phyloP scores from a whole-genome alignment of 2,888 invertebrate species.

The Aspidapion aeneum region DNA sequence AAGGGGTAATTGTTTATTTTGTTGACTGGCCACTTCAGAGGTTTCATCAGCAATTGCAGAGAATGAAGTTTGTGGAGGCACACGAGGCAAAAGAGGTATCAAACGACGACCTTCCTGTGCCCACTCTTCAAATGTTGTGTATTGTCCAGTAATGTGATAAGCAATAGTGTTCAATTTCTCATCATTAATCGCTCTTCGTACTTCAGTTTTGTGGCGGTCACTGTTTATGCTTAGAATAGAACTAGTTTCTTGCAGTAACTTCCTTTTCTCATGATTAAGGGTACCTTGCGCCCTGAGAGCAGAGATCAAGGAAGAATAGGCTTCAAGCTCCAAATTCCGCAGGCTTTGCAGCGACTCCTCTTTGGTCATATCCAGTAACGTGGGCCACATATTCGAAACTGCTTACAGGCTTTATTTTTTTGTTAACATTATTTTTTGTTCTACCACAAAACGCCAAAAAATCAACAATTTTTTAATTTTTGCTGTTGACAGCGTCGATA shows the following conservation, averaged over 20 bases:
- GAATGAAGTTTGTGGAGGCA: conserved; percentile 82
- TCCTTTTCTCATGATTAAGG: conserved; percentile 78
- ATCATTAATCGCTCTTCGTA: conserved; percentile 88
- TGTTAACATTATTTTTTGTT: conserved; percentile 1
- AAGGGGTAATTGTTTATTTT: conserved; percentile 57
- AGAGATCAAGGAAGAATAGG: conserved; percentile 85
- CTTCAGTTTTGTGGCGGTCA: conserved; percentile 90
- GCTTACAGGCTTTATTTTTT: not conserved
- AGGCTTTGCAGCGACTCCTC: conserved; percentile 88
- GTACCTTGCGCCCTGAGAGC: conserved; percentile 91
- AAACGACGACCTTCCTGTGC: conserved; percentile 81
- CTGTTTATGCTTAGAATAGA: conserved; percentile 79
- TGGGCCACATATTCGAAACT: conserved; percentile 56
- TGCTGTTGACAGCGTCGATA: not conserved
- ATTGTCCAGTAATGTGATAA: conserved; percentile 69
- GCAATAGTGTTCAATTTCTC: conserved; percentile 86
- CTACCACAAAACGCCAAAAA: not conserved
- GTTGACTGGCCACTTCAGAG: conserved; percentile 61
- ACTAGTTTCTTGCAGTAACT: conserved; percentile 78
- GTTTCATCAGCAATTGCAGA: conserved; percentile 80
- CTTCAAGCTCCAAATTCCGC: conserved; percentile 87
- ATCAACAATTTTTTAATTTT: not conserved
- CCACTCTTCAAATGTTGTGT: conserved; percentile 71
- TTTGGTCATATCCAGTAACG: conserved; percentile 76
- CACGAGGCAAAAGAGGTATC: conserved; percentile 78